phyloP scores from a whole-genome alignment of 2,888 invertebrate species.

The Maniola hyperantus region DNA sequence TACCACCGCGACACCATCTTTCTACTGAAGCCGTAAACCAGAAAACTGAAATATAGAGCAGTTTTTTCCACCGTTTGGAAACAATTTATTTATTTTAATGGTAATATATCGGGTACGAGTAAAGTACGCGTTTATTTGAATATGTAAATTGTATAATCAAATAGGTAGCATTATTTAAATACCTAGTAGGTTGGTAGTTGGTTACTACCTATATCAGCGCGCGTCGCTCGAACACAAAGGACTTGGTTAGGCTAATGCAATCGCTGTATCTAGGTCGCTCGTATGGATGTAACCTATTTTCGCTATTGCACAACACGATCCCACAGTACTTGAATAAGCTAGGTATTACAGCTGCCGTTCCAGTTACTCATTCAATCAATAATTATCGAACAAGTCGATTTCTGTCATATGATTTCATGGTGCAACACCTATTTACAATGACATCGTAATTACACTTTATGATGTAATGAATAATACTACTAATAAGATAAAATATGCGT shows the following conservation, averaged over 20 bases:
- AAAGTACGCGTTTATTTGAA: background rate
- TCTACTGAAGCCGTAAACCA: slow-evolving; percentile 17
- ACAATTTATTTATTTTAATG: background rate
- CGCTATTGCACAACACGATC: slow-evolving; percentile 62
- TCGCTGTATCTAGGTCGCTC: slow-evolving; percentile 57
- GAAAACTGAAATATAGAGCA: slow-evolving; percentile 13
- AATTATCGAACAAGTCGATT: slow-evolving; percentile 47
- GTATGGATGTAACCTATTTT: slow-evolving; percentile 68
- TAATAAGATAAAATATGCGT: background rate
- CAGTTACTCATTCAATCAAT: slow-evolving; percentile 58
- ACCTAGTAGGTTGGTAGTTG: slow-evolving; percentile 28
- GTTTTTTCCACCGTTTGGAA: background rate
- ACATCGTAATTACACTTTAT: slow-evolving; percentile 17
- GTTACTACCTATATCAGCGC: slow-evolving; percentile 4
- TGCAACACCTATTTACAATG: slow-evolving; percentile 9
- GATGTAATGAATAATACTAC: background rate
- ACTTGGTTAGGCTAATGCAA: slow-evolving; percentile 48
- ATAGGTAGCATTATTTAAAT: slow-evolving; percentile 30
- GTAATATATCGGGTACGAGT: background rate
- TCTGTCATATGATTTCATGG: slow-evolving; percentile 16
- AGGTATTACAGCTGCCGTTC: slow-evolving; percentile 53
- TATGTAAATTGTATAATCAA: slow-evolving; percentile 19
- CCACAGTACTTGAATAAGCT: slow-evolving; percentile 54
- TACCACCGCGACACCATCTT: slow-evolving; percentile 36
- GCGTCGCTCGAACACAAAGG: slow-evolving; percentile 50